Conservation (phyloP, 2,888 invertebrate species). For the Tinea trinotella region DNA sequence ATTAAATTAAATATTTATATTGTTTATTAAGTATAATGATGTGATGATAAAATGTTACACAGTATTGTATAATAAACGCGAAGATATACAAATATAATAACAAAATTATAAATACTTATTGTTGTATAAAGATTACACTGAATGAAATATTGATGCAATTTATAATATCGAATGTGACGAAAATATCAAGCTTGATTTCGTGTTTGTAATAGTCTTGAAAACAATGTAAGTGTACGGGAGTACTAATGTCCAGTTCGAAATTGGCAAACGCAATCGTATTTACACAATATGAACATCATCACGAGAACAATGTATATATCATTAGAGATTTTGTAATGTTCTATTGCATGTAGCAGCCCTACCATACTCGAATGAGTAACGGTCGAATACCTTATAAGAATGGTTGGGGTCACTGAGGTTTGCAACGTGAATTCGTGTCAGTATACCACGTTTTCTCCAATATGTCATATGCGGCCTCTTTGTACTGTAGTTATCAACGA, state of each 20-base stretch:
- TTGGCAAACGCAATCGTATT: conserved; percentile 15
- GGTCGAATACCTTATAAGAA: conserved; percentile 61
- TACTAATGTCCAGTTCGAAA: neutral
- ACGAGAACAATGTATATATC: conserved; percentile 15
- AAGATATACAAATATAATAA: too few species aligned
- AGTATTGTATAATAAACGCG: too few species aligned
- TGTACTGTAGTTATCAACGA: conserved; percentile 33
- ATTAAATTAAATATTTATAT: too few species aligned
- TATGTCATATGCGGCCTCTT: conserved; percentile 49
- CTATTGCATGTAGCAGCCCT: conserved; percentile 36
- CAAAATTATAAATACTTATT: too few species aligned
- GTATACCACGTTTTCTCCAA: conserved; percentile 58
- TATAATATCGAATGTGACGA: neutral
- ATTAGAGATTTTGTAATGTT: conserved; percentile 16
- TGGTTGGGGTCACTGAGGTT: conserved; percentile 56
- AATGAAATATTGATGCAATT: too few species aligned
- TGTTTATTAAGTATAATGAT: too few species aligned
- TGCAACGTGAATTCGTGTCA: conserved; percentile 59
- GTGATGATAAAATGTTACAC: too few species aligned
- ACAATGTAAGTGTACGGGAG: neutral
- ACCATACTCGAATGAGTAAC: conserved; percentile 49
- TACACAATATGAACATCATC: conserved; percentile 15
- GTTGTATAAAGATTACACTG: too few species aligned
- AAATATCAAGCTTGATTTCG: neutral
- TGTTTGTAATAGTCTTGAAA: neutral